These are phyloP conservation scores for Leptonema lineaticorne DNA, from an alignment of 1,140 invertebrate genomes.

Conservation along the genomic window DNA sequence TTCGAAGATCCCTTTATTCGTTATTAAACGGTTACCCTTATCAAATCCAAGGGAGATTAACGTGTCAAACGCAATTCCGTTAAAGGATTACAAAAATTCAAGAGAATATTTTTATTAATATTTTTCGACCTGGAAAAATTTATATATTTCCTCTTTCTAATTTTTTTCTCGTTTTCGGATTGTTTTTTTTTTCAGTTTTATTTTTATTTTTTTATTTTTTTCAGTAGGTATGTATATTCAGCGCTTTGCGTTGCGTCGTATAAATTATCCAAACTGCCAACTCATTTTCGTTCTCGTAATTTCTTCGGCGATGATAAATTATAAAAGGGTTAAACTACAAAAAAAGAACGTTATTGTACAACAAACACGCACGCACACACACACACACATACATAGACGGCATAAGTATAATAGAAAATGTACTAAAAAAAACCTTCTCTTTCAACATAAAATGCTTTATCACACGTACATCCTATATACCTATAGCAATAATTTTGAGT, in stretches of 20 bases:
- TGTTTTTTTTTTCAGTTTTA: neutral
- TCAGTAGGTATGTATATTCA: too few relatives aligned
- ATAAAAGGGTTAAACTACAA: conserved; percentile 18
- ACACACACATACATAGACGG: neutral
- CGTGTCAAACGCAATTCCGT: conserved; percentile 32
- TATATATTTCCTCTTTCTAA: neutral
- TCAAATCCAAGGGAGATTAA: conserved; percentile 31
- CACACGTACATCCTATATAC: neutral
- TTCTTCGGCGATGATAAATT: conserved; percentile 15
- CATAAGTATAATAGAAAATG: neutral
- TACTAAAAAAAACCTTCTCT: neutral
- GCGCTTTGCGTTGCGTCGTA: too few relatives aligned
- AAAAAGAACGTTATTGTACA: conserved; percentile 5
- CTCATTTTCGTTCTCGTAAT: conserved; percentile 15
- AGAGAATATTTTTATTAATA: conserved; percentile 19
- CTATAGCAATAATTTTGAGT: too few relatives aligned
- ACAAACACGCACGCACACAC: neutral
- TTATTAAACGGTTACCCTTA: conserved; percentile 32
- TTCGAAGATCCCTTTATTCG: conserved; percentile 26
- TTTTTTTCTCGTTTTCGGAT: neutral
- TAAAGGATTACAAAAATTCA: conserved; percentile 8
- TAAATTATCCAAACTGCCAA: conserved; percentile 8
- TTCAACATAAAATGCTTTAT: neutral
- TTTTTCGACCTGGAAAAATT: neutral
- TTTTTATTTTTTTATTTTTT: too few relatives aligned